Evolutionary conservation across 2,113 vertebrate species (phyloP).

Genomic region (Conger conger): DNA sequence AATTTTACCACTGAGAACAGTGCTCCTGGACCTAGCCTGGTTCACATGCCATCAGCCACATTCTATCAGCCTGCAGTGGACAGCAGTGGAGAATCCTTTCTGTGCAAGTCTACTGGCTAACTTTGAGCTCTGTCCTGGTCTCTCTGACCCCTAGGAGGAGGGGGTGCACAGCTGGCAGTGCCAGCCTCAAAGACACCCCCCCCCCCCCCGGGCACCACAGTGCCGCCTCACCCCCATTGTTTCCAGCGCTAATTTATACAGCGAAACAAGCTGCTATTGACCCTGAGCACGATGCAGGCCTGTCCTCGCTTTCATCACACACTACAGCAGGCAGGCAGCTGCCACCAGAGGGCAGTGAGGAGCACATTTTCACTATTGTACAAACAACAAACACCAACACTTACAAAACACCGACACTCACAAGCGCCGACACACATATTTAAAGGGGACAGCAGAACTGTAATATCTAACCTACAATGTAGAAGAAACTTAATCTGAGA

Average conservation of each 20-base stretch:
- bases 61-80: too few relatives aligned
- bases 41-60: neutral
- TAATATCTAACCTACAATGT: too few relatives aligned
- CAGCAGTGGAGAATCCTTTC: neutral
- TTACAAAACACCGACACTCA: neutral
- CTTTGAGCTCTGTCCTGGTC: neutral
- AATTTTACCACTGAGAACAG: neutral
- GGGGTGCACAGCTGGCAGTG: neutral
- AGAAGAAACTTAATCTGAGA: too few relatives aligned
- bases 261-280: slow-evolving; percentile 5
- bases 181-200: neutral
- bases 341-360: neutral
- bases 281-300: neutral
- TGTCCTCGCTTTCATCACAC: neutral
- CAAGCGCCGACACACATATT: too few relatives aligned
- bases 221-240: neutral
- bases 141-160: neutral
- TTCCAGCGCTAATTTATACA: neutral
- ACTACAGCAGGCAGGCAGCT: neutral
- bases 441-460: too few relatives aligned
- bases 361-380: neutral
- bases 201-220: neutral
- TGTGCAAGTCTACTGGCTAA: neutral
- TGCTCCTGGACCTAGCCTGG: neutral
- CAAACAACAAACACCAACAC: neutral